Evolutionary conservation across 2,888 invertebrate genomes (phyloP).

Genomic region (Philaethria dido): DNA sequence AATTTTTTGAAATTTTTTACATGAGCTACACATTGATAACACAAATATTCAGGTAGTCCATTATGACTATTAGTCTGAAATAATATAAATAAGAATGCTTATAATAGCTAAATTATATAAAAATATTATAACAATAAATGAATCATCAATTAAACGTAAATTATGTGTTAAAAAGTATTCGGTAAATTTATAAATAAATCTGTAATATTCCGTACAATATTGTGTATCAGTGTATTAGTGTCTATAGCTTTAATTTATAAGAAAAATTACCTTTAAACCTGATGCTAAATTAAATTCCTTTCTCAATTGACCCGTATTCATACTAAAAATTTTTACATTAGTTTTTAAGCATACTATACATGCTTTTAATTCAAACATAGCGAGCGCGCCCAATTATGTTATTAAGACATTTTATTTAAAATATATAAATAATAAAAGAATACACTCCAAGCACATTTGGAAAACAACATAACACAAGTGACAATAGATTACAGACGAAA

Average conservation of each 20-base stretch:
- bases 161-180: neutral
- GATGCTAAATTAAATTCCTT: conserved; percentile 64
- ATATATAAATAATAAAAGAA: conserved; percentile 5
- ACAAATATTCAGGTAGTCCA: conserved; percentile 70
- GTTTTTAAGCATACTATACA: conserved; percentile 70
- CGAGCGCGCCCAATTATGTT: neutral
- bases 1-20: conserved; percentile 63
- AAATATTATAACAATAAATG: neutral
- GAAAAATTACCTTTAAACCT: conserved; percentile 65
- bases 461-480: conserved; percentile 18
- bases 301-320: conserved; percentile 62
- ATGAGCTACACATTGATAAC: conserved; percentile 64
- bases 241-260: conserved; percentile 7
- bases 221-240: neutral
- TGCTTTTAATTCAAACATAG: conserved; percentile 66
- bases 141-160: neutral
- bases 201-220: neutral
- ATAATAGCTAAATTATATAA: neutral
- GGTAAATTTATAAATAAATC: neutral
- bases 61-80: conserved; percentile 60
- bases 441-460: conserved; percentile 15
- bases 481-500: conserved; percentile 1
- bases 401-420: conserved; percentile 24
- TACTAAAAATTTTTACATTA: conserved; percentile 60
- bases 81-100: conserved; percentile 9